Base-by-base conservation (phyloP, 2,113 vertebrate genomes). In the Saccopteryx leptura region DNA sequence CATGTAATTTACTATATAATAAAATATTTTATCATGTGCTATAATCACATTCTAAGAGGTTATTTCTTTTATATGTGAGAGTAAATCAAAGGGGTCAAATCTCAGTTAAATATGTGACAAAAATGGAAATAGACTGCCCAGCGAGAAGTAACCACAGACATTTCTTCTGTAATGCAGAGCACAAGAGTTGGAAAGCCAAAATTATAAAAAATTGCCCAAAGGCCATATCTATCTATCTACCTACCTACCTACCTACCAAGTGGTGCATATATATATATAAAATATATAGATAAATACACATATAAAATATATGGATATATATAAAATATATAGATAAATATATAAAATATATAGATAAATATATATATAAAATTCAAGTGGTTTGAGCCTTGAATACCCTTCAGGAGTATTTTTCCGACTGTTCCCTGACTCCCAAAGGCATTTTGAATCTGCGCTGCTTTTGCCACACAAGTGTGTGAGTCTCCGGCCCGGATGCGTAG, bases 11-110 rank as follows among this genome's bases (percentile, higher is more conserved):
- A 83, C 92, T 52, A 52, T 54, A 50, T 23, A 74, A 56, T 82
- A 75, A 94, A 92, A 91, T 82, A 90, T 88, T 92, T 96, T 89
- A 75, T 79, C 39, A 48, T 68, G n/a, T 78, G 83, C 23, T 80
- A 87, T 85, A 81, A 91, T 97, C 69, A 65, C 23, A 79, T 84
- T 86, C 85, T 71, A 84, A 52, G 81, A 89, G 72, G 24, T 66
- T 66, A 72, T 85, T 95, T 52, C 46, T 90, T 97, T 31, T 52
- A 79, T 6, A 72, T 31, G 19, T 31, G 74, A 92, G 81, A 96
- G 48, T 91, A 91, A 94, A 95, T 94, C 81, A 86, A 82, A 92
- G 26, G 24, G 7, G 33, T 52, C 39, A 71, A 75, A 85, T 65
- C 66, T 74, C 83, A 76, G 26, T 63, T 74, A 96, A 95, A 65